A percentile compares a stretch with the other conserved stretches of the same genome.
These are phyloP conservation scores for Rhyzopertha dominica DNA, from an alignment of 1,140 invertebrate species.

Conservation along the genomic window DNA sequence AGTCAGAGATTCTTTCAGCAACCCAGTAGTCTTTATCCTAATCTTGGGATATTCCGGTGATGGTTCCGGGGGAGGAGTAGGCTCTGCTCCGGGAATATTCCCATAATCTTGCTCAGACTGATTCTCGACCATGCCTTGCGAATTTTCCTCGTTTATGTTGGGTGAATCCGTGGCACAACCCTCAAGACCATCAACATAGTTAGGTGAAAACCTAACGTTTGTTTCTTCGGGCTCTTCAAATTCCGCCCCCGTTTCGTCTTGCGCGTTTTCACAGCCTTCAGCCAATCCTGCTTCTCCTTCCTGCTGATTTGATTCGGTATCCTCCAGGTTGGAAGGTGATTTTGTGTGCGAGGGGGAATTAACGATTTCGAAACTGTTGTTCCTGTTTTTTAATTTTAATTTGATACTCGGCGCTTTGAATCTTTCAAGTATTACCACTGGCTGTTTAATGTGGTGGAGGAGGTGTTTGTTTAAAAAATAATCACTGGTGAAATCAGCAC, in stretches of 20 bases:
- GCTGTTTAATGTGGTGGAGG: conserved; percentile 36
- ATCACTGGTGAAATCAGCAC: conserved; percentile 32
- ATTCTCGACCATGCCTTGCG: too few relatives aligned
- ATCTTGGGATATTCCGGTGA: conserved; percentile 40
- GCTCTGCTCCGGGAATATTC: conserved; percentile 33
- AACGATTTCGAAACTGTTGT: conserved; percentile 37
- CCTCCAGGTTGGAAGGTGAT: conserved; percentile 16
- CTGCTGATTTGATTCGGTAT: background rate
- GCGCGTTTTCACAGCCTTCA: conserved; percentile 4
- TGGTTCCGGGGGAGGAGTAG: conserved; percentile 35
- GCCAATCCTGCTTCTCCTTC: conserved; percentile 11
- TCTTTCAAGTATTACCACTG: conserved; percentile 26
- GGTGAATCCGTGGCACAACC: conserved; percentile 16
- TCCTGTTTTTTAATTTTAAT: conserved; percentile 33
- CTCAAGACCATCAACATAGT: conserved; percentile 21
- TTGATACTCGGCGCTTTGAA: conserved; percentile 30
- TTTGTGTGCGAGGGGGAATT: conserved; percentile 23
- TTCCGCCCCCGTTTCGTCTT: conserved; percentile 3
- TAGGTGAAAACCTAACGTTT: conserved; percentile 23
- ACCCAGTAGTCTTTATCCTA: conserved; percentile 38
- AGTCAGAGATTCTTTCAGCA: conserved; percentile 37
- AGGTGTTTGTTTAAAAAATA: conserved; percentile 34
- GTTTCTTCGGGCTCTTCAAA: background rate
- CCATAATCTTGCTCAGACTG: conserved; percentile 21
- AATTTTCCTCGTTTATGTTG: too few relatives aligned